Percentiles rank a stretch among this genome's conserved stretches.
Conservation (phyloP, 2,113 vertebrate genomes). For the Pseudorectes ferrugineus region DNA sequence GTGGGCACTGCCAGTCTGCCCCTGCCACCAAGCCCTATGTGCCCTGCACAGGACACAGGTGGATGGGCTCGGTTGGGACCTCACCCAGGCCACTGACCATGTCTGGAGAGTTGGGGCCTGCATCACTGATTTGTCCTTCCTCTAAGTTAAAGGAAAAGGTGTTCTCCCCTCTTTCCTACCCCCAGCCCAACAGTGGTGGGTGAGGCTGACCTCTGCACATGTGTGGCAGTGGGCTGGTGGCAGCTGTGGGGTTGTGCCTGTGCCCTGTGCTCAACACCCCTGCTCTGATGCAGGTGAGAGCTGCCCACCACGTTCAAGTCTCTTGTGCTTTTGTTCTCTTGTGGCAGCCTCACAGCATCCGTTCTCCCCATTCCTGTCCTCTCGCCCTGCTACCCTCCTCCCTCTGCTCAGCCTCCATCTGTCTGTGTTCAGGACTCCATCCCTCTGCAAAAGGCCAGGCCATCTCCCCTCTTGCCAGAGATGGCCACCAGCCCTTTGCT, state of each 20-base stretch:
- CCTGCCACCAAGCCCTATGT: not conserved
- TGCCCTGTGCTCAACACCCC: not conserved
- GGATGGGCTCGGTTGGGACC: not conserved
- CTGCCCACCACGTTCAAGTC: rapidly evolving
- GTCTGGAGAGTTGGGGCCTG: not conserved
- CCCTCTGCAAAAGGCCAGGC: not conserved
- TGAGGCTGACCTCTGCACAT: not conserved
- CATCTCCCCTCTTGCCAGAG: not conserved
- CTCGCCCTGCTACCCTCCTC: not conserved
- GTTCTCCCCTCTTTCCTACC: not conserved
- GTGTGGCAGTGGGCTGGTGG: not conserved
- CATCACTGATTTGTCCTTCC: rapidly evolving
- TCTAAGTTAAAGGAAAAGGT: not conserved
- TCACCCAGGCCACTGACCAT: not conserved
- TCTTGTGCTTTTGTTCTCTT: not conserved
- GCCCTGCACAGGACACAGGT: rapidly evolving
- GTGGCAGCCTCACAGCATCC: not conserved
- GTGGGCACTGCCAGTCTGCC: not conserved
- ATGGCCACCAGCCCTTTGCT: conserved; percentile 14
- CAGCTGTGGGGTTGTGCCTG: too few relatives aligned
- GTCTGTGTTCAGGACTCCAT: not conserved
- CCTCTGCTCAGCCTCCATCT: not conserved
- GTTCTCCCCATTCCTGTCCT: not conserved
- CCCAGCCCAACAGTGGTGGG: rapidly evolving
- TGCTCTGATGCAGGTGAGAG: not conserved